phyloP scores from a whole-genome alignment of 2,797 vertebrate genomes.

The Parotocinclus haroldoi region DNA sequence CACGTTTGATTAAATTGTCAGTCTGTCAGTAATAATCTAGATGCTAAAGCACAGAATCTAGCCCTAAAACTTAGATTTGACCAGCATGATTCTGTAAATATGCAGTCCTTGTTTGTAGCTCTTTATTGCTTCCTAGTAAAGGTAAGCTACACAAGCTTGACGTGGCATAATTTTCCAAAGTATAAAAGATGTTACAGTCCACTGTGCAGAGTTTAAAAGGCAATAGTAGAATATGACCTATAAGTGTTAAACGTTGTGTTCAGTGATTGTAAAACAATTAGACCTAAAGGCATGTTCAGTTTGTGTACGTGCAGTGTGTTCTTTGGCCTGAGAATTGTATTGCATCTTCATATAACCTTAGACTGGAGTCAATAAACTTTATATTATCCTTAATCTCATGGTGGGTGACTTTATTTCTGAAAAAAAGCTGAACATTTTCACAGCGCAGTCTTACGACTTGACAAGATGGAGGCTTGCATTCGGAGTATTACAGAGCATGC shows the following conservation, averaged over 20 bases:
- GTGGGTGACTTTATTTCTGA: neutral
- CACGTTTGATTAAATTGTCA: too few relatives aligned
- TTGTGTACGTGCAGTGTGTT: slow-evolving; percentile 12
- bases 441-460: too few relatives aligned
- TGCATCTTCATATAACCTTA: neutral
- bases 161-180: neutral
- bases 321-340: slow-evolving; percentile 3
- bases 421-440: neutral
- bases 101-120: neutral
- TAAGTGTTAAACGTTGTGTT: slow-evolving; percentile 29
- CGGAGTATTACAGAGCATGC: too few relatives aligned
- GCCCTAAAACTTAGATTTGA: slow-evolving; percentile 1
- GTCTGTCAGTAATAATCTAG: too few relatives aligned
- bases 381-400: slow-evolving; percentile 1
- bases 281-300: slow-evolving; percentile 28
- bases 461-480: too few relatives aligned
- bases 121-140: slow-evolving; percentile 13
- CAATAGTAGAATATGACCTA: slow-evolving; percentile 13
- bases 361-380: slow-evolving; percentile 11
- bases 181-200: neutral
- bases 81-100: neutral
- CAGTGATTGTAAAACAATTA: slow-evolving; percentile 20
- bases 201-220: slow-evolving; percentile 27
- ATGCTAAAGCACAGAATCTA: slow-evolving; percentile 3
- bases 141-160: neutral